Evolutionary conservation across 2,888 invertebrate genomes (phyloP).

Genomic region (Monochamus alternatus): DNA sequence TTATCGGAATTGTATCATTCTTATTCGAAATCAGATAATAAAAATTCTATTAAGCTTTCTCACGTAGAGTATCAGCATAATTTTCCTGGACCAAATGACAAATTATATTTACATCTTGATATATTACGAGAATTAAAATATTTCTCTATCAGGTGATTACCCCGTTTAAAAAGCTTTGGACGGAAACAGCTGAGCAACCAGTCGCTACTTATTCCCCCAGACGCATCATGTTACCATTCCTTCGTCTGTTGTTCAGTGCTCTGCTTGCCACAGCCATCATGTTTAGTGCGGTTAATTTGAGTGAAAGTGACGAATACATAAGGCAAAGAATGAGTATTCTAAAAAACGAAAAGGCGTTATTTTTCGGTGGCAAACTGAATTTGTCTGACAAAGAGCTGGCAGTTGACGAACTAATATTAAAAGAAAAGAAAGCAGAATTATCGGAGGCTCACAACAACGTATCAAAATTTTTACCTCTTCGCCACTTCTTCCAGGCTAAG

Average conservation of each 20-base stretch:
- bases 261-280: not conserved
- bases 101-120: too few relatives aligned
- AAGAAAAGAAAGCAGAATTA: conserved; percentile 62
- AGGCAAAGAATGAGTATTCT: conserved; percentile 36
- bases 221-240: conserved; percentile 4
- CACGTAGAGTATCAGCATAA: too few relatives aligned
- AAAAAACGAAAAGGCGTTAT: conserved; percentile 37
- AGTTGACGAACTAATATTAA: conserved; percentile 61
- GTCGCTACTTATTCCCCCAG: not conserved
- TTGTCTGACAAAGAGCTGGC: conserved; percentile 58
- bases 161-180: not conserved
- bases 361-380: conserved; percentile 53
- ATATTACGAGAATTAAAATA: not conserved
- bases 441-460: conserved; percentile 60
- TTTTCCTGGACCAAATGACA: too few relatives aligned
- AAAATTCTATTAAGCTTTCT: too few relatives aligned
- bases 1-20: too few relatives aligned
- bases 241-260: not conserved
- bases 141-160: not conserved
- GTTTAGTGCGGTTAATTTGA: conserved; percentile 11
- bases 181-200: not conserved
- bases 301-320: conserved; percentile 46
- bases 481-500: conserved; percentile 78
- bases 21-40: too few relatives aligned
- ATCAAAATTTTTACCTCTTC: conserved; percentile 75